Percentiles rank a stretch among this genome's conserved stretches.
These are phyloP conservation scores for Parasteatoda tepidariorum DNA, from an alignment of 1,140 invertebrate species.

Conservation along the genomic window DNA sequence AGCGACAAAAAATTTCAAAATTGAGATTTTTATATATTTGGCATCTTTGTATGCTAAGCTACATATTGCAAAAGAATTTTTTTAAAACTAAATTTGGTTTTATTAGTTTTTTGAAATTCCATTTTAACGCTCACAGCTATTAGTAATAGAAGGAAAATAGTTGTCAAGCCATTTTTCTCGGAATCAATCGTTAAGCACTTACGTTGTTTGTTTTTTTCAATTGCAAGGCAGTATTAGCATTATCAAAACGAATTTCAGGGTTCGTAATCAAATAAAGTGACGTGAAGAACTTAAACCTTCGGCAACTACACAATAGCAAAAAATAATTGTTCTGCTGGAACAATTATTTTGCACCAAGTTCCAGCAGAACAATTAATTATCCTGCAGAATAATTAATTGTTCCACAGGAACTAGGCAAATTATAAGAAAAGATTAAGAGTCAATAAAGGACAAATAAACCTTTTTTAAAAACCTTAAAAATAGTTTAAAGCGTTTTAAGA, in stretches of 20 bases:
- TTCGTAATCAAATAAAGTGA: background rate
- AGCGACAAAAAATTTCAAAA: no score
- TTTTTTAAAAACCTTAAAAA: background rate
- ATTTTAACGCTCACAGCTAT: no score
- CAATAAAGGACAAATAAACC: no score
- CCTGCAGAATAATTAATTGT: background rate
- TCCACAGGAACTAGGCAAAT: background rate
- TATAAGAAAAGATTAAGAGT: no score
- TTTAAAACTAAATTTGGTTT: no score
- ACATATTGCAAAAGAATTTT: no score
- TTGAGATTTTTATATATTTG: no score
- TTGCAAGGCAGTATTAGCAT: background rate
- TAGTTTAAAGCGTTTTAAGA: background rate
- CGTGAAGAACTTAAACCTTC: no score
- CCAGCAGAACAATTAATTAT: background rate
- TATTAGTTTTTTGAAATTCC: no score
- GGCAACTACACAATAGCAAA: background rate
- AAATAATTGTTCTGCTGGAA: background rate
- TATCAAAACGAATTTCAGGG: background rate
- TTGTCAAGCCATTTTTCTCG: no score
- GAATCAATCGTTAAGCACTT: background rate
- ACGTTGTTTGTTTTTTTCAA: background rate
- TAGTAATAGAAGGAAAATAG: no score
- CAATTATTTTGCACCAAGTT: background rate
- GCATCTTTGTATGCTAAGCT: no score